phyloP scores from a whole-genome alignment of 2,888 invertebrate genomes.

The Julus scanicus region DNA sequence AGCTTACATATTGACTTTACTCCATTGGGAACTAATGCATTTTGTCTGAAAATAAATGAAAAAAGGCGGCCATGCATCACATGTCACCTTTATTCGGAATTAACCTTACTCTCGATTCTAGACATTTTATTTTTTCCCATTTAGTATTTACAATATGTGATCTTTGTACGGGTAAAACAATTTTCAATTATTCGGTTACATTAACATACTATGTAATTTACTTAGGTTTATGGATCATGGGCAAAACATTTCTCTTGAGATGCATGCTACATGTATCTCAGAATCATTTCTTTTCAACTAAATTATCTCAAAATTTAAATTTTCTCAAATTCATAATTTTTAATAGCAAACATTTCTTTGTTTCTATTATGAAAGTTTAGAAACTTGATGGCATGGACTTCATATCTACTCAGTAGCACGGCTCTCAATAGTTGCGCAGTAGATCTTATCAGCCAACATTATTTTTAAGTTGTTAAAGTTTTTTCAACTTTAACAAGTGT shows the following conservation, averaged over 20 bases:
- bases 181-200: background rate
- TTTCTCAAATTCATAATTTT: background rate
- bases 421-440: no score
- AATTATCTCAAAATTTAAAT: no score
- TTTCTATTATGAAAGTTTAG: background rate
- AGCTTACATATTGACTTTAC: conserved; percentile 20
- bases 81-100: conserved; percentile 34
- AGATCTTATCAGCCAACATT: background rate
- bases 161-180: background rate
- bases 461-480: background rate
- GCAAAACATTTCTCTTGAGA: background rate
- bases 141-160: background rate
- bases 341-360: background rate
- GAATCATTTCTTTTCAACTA: no score
- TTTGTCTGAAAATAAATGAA: conserved; percentile 22
- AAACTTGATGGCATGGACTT: background rate
- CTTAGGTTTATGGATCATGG: background rate
- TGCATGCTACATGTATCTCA: background rate
- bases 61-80: conserved; percentile 14
- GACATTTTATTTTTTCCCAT: background rate
- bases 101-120: background rate
- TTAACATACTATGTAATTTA: background rate
- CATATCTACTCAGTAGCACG: no score
- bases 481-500: background rate
- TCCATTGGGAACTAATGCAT: conserved; percentile 44